Conservation (phyloP, 30 jellyfish, hydroid and myxozoan genomes). For the Pseudorhiza aurosa region DNA sequence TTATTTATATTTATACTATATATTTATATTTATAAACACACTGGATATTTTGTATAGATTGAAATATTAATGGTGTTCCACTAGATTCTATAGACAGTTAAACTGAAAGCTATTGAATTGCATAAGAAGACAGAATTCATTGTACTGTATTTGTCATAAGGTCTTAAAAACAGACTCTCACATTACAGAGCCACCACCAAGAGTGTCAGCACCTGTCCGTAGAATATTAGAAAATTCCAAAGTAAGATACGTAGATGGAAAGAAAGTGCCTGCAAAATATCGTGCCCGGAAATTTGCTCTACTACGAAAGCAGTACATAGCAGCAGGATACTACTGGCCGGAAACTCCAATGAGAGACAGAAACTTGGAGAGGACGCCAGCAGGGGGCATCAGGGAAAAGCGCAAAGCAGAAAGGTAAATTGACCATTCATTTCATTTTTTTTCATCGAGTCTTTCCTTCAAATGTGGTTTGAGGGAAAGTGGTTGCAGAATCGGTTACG, state of each 20-base stretch:
- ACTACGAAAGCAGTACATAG: conserved; percentile 65
- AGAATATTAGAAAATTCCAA: conserved; percentile 62
- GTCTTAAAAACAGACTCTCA: background rate
- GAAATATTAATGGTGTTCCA: too few species aligned
- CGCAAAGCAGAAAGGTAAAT: conserved; percentile 58
- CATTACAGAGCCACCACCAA: conserved; percentile 68
- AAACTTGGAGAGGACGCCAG: conserved; percentile 75
- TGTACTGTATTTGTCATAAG: too few species aligned
- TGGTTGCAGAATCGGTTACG: too few species aligned
- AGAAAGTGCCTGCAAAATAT: conserved; percentile 42
- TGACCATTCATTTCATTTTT: too few species aligned
- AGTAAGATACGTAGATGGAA: conserved; percentile 55
- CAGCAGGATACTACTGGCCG: conserved; percentile 91
- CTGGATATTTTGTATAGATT: too few species aligned
- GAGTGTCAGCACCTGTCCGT: conserved; percentile 65
- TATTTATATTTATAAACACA: too few species aligned
- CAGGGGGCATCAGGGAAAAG: conserved; percentile 45
- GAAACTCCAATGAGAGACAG: conserved; percentile 86
- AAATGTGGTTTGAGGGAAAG: too few species aligned
- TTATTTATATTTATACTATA: too few species aligned
- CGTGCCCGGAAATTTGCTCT: conserved; percentile 65
- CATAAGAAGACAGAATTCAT: too few species aligned
- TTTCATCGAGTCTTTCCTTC: too few species aligned
- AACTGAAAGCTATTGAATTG: too few species aligned
- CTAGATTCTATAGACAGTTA: too few species aligned